Conservation (phyloP, 2,888 invertebrate species). For the Mechanitis messenoides region DNA sequence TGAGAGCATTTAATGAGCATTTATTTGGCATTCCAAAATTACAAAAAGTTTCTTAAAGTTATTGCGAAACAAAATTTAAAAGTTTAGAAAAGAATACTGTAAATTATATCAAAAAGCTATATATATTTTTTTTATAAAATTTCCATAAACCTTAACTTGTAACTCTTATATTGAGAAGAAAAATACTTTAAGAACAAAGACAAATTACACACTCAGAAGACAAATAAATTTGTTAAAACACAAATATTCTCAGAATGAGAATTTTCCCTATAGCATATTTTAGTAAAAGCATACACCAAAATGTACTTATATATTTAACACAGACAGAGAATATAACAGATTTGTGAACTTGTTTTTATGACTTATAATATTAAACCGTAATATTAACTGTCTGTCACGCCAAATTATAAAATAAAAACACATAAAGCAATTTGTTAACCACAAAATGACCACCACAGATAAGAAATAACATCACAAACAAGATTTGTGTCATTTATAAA, state of each 20-base stretch:
- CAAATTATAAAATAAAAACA: not conserved
- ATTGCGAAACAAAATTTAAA: not conserved
- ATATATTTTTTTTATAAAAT: not conserved
- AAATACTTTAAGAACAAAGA: not conserved
- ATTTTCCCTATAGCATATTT: not conserved
- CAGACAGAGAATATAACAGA: not conserved
- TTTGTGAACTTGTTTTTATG: too few species aligned
- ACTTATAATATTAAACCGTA: not conserved
- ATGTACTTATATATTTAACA: not conserved
- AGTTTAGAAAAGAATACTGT: not conserved
- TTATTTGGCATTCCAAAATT: conserved; percentile 1
- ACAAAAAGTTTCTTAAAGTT: conserved; percentile 1
- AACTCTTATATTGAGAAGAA: not conserved
- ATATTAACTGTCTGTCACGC: not conserved
- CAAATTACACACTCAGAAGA: not conserved
- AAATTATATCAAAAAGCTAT: conserved; percentile 5
- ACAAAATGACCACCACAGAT: too few species aligned
- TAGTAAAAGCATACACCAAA: not conserved
- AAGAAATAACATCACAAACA: too few species aligned
- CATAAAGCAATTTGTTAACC: too few species aligned
- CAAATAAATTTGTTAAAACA: conserved; percentile 1
- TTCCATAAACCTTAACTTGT: not conserved
- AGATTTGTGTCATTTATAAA: too few species aligned
- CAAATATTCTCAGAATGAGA: not conserved
- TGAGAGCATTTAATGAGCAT: conserved; percentile 1